These are phyloP conservation scores for Labeo rohita DNA, from an alignment of 2,113 vertebrate genomes.

Conservation along the genomic window DNA sequence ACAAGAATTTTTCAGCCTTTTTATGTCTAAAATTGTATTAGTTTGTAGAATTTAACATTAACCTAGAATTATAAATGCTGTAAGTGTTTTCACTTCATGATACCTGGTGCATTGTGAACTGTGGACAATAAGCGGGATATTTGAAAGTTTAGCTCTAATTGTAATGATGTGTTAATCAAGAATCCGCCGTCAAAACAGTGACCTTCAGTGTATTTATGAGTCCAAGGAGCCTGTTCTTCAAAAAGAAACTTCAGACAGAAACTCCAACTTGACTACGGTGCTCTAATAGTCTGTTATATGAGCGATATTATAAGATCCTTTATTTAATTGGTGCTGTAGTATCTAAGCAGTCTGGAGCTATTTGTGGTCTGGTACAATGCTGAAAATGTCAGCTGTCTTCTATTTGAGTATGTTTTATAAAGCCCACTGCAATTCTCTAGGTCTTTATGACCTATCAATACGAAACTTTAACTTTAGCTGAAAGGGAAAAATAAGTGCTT, in stretches of 20 bases:
- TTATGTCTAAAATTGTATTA: not conserved
- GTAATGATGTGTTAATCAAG: slow-evolving; percentile 46
- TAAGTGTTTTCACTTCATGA: too few species aligned
- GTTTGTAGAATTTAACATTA: not conserved
- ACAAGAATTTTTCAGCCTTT: not conserved
- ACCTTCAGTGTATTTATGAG: slow-evolving; percentile 27
- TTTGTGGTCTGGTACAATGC: slow-evolving; percentile 77
- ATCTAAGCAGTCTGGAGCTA: slow-evolving; percentile 69
- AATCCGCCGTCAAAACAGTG: slow-evolving; percentile 27
- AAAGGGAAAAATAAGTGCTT: not conserved
- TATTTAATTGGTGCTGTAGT: slow-evolving; percentile 77
- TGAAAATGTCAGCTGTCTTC: slow-evolving; percentile 81
- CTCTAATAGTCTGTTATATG: slow-evolving; percentile 65
- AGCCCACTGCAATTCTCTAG: slow-evolving; percentile 66
- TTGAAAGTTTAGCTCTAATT: slow-evolving; percentile 18
- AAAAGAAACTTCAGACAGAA: slow-evolving; percentile 46
- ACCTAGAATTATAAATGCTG: not conserved
- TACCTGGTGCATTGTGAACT: not conserved
- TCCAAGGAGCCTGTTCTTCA: slow-evolving; percentile 28
- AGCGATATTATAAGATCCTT: slow-evolving; percentile 60
- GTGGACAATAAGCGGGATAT: not conserved
- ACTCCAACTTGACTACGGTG: slow-evolving; percentile 63
- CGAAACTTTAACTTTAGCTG: slow-evolving; percentile 8
- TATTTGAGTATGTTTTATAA: slow-evolving; percentile 66
- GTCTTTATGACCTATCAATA: slow-evolving; percentile 57